A percentile compares a stretch with the other conserved stretches of the same genome.
Evolutionary conservation across 2,888 invertebrate species (phyloP).

Genomic region (Amiota minor): DNA sequence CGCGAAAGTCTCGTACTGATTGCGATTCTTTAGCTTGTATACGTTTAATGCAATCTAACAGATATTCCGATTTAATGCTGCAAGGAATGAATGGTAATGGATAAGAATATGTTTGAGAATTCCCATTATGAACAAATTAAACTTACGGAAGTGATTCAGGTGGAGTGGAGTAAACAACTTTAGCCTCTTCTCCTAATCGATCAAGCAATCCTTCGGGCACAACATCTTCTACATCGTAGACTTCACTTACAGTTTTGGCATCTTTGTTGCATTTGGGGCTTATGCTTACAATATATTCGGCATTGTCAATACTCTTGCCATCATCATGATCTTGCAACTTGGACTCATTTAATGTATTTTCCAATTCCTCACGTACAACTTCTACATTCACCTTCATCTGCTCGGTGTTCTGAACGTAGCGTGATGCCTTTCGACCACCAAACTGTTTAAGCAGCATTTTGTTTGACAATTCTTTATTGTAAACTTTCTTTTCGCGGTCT

Average conservation of each 20-base stretch:
- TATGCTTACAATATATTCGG: slow-evolving; percentile 54
- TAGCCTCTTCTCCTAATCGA: slow-evolving; percentile 69
- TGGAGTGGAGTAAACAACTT: slow-evolving; percentile 55
- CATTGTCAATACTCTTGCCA: slow-evolving; percentile 47
- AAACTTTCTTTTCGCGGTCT: slow-evolving; percentile 36
- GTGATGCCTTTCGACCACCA: slow-evolving; percentile 66
- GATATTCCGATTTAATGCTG: slow-evolving; percentile 68
- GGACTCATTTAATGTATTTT: slow-evolving; percentile 59
- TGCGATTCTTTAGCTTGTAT: slow-evolving; percentile 52
- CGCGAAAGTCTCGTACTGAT: slow-evolving; percentile 51
- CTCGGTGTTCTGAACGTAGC: slow-evolving; percentile 57
- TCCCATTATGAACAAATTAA: neutral
- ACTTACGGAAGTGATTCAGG: slow-evolving; percentile 67
- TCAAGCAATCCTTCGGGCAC: slow-evolving; percentile 62
- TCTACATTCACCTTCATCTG: slow-evolving; percentile 68
- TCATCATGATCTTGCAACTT: slow-evolving; percentile 34
- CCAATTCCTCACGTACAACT: slow-evolving; percentile 64
- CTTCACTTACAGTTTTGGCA: slow-evolving; percentile 59
- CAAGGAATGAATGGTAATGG: slow-evolving; percentile 32
- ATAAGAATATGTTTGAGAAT: neutral
- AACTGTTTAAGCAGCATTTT: slow-evolving; percentile 64
- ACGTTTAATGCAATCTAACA: slow-evolving; percentile 49
- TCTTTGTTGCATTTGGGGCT: slow-evolving; percentile 64
- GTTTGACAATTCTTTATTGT: slow-evolving; percentile 52
- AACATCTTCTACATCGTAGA: slow-evolving; percentile 65